phyloP scores from a whole-genome alignment of 2,113 vertebrate genomes.

The Blennius ocellaris region DNA sequence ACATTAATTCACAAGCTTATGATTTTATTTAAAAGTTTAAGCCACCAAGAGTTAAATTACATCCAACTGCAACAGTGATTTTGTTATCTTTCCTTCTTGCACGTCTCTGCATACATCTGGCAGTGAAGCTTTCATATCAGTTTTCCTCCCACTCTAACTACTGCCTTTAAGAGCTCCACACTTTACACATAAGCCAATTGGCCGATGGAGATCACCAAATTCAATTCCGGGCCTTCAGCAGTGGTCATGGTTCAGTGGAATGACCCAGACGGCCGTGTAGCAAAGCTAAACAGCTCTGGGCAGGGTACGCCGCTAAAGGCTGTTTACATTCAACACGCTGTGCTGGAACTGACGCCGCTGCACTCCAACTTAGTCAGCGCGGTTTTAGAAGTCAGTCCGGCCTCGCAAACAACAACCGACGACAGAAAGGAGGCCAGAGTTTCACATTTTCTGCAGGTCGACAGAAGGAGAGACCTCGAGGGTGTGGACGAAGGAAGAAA shows the following conservation, averaged over 20 bases:
- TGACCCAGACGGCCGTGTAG: conserved; percentile 67
- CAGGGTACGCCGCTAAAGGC: conserved; percentile 67
- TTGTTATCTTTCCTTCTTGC: not conserved
- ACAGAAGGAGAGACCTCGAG: no score
- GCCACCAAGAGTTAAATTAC: not conserved
- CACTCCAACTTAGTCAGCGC: conserved; percentile 39
- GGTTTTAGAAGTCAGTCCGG: conserved; percentile 32
- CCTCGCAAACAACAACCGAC: conserved; percentile 26
- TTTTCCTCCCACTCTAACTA: conserved; percentile 1
- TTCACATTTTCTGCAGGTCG: not conserved
- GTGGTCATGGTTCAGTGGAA: conserved; percentile 43
- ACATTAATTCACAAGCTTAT: no score
- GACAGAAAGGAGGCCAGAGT: conserved; percentile 10
- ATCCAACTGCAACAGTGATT: not conserved
- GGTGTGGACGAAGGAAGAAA: no score
- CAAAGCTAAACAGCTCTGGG: conserved; percentile 68
- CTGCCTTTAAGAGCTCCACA: conserved; percentile 12
- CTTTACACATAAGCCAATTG: conserved; percentile 9
- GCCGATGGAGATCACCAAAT: not conserved
- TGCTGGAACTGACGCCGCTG: conserved; percentile 34
- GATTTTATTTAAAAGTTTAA: no score
- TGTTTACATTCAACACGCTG: conserved; percentile 72
- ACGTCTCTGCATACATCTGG: not conserved
- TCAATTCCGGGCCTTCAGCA: conserved; percentile 34
- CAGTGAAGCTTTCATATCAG: not conserved